These are phyloP conservation scores for Mallotus villosus DNA, from an alignment of 2,797 vertebrate species.

Conservation along the genomic window DNA sequence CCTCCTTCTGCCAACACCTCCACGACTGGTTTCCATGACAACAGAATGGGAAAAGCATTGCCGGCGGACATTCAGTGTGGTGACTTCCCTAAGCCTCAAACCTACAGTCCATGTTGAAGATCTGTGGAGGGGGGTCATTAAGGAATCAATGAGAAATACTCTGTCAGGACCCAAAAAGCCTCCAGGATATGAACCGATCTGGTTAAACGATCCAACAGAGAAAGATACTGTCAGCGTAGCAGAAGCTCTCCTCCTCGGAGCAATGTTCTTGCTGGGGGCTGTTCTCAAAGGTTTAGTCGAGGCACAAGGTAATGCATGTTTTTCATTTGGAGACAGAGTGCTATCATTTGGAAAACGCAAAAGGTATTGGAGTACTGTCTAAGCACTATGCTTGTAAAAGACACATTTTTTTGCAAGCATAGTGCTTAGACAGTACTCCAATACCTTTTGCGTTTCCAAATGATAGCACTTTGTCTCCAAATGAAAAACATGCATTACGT, in stretches of 20 bases:
- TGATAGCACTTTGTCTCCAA: no score
- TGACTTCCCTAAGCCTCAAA: constrained; percentile 45
- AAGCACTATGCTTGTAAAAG: no score
- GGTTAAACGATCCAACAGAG: neutral
- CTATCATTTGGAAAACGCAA: no score
- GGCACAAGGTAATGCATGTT: no score
- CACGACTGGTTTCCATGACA: constrained; percentile 63
- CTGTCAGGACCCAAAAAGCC: neutral
- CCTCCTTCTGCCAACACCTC: constrained; percentile 15
- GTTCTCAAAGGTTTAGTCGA: no score
- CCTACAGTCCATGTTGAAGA: constrained; percentile 38
- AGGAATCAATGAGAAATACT: constrained; percentile 15
- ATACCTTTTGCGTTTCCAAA: no score
- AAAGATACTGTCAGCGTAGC: neutral
- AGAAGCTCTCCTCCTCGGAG: neutral
- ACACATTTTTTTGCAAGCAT: no score
- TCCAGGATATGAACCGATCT: neutral
- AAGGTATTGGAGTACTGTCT: no score
- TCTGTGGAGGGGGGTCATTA: constrained; percentile 23
- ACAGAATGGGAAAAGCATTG: constrained; percentile 48
- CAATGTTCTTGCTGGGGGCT: neutral
- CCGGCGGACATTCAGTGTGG: constrained; percentile 24
- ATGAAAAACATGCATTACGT: no score
- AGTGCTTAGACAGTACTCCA: no score
- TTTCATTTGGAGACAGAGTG: no score